Evolutionary conservation across 2,888 invertebrate genomes (phyloP).

Genomic region (Autographa pulchrina): DNA sequence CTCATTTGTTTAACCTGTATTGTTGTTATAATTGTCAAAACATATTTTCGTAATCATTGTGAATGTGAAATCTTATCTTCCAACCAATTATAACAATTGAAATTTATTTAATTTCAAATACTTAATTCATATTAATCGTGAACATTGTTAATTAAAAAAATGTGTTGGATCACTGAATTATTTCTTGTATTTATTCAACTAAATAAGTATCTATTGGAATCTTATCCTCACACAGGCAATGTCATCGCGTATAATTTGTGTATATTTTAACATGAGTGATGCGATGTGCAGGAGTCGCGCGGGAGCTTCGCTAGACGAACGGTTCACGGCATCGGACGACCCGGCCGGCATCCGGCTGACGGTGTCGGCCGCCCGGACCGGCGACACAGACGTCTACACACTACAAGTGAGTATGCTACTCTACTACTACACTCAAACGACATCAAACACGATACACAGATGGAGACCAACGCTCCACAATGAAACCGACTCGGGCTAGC

Average conservation of each 20-base stretch:
- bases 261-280: not conserved
- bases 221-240: not conserved
- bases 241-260: not conserved
- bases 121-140: no score
- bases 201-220: not conserved
- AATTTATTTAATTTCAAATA: no score
- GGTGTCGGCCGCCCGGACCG: slow-evolving; percentile 92
- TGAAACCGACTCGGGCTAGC: no score
- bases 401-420: slow-evolving; percentile 88
- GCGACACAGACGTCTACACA: slow-evolving; percentile 94
- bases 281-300: slow-evolving; percentile 79
- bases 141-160: no score
- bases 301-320: slow-evolving; percentile 91
- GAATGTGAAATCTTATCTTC: no score
- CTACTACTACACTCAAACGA: slow-evolving; percentile 55
- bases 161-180: no score
- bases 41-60: no score
- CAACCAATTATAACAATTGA: no score
- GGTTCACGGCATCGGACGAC: slow-evolving; percentile 90
- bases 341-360: slow-evolving; percentile 92
- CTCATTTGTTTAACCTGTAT: no score
- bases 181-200: not conserved
- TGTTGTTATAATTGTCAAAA: no score
- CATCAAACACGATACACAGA: no score
- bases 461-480: no score